Percentiles rank a stretch among this genome's conserved stretches.
phyloP scores from a whole-genome alignment of 2,888 invertebrate genomes.

The Schrankia costaestrigalis region DNA sequence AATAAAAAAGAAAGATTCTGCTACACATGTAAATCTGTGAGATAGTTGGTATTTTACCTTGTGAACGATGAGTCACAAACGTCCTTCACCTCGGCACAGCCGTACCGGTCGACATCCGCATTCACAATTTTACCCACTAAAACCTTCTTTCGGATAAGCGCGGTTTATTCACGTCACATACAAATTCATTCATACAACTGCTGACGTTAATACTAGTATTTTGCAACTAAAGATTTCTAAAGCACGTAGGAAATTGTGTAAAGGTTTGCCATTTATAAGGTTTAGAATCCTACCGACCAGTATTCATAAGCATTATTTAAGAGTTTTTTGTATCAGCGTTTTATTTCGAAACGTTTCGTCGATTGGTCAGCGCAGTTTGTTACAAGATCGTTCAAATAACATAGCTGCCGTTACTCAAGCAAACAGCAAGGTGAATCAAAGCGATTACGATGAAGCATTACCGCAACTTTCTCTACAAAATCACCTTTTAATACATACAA shows the following conservation, averaged over 20 bases:
- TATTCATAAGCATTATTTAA: too few species aligned
- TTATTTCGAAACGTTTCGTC: not conserved
- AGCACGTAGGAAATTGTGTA: constrained; percentile 25
- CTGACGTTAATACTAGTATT: constrained; percentile 40
- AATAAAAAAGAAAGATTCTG: too few species aligned
- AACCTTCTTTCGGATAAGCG: constrained; percentile 36
- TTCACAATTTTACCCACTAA: constrained; percentile 53
- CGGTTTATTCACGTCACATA: constrained; percentile 47
- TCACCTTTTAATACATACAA: too few species aligned
- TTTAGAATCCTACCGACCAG: too few species aligned
- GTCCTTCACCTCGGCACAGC: constrained; percentile 67
- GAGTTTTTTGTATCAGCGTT: too few species aligned
- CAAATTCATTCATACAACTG: constrained; percentile 53
- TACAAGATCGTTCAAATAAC: constrained; percentile 20
- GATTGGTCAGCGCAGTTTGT: constrained; percentile 15
- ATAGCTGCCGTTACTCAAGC: constrained; percentile 18
- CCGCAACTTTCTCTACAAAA: constrained; percentile 47
- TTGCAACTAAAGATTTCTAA: constrained; percentile 28
- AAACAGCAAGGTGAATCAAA: constrained; percentile 34
- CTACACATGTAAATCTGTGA: too few species aligned
- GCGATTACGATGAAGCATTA: constrained; percentile 42
- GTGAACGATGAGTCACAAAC: constrained; percentile 61
- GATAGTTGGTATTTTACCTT: constrained; percentile 49
- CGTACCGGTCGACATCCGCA: constrained; percentile 59
- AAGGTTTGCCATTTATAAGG: too few species aligned